phyloP scores from a whole-genome alignment of 2,797 vertebrate species.

The Melanotaenia trifasciata region DNA sequence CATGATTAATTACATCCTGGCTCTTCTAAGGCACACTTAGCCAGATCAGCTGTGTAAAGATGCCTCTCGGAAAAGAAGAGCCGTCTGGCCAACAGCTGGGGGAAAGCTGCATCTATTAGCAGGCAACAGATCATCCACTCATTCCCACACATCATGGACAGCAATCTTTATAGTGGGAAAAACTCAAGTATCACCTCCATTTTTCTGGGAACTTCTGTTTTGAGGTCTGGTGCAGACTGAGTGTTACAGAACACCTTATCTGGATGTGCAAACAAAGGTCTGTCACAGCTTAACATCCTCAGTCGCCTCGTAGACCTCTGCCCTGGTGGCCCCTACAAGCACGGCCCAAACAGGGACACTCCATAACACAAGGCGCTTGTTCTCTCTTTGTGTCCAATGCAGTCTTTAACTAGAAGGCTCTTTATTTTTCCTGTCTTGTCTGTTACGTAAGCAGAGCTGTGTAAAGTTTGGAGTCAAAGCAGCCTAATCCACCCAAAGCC shows the following conservation, averaged over 20 bases:
- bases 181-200: not conserved
- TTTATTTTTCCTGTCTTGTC: slow-evolving; percentile 57
- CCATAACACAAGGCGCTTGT: slow-evolving; percentile 63
- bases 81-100: slow-evolving; percentile 57
- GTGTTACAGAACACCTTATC: not conserved
- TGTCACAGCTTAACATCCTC: not conserved
- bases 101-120: slow-evolving; percentile 33
- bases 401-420: slow-evolving; percentile 41
- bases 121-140: slow-evolving; percentile 49
- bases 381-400: slow-evolving; percentile 42
- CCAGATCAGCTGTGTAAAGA: slow-evolving; percentile 56
- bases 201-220: not conserved
- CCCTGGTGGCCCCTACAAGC: slow-evolving; percentile 16
- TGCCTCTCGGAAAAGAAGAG: slow-evolving; percentile 24
- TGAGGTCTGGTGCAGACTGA: not conserved
- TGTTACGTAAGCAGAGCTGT: slow-evolving; percentile 53
- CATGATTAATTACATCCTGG: slow-evolving; percentile 38
- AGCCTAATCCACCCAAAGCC: slow-evolving; percentile 59
- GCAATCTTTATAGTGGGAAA: not conserved
- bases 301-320: slow-evolving; percentile 6
- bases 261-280: not conserved
- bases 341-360: slow-evolving; percentile 52
- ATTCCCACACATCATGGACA: slow-evolving; percentile 30
- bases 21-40: slow-evolving; percentile 17
- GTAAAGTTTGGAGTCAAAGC: slow-evolving; percentile 72